These are phyloP conservation scores for Limnothrissa miodon DNA, from an alignment of 2,113 vertebrate genomes.

Conservation along the genomic window DNA sequence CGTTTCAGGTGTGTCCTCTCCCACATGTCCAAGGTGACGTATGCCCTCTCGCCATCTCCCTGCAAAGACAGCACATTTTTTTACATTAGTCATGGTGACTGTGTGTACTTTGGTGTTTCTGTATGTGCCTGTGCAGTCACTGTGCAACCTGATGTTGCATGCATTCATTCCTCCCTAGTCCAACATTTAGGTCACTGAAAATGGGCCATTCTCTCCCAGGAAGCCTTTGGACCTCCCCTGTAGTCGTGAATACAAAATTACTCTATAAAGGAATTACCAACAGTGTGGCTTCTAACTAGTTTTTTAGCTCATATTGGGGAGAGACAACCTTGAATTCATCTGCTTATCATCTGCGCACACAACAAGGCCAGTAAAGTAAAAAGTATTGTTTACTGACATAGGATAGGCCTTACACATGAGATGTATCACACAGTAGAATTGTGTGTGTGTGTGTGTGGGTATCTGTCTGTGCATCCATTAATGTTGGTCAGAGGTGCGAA, in stretches of 20 bases:
- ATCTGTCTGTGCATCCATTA: background rate
- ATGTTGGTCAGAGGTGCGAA: background rate
- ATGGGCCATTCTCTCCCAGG: too few species aligned
- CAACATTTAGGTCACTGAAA: background rate
- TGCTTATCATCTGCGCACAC: too few species aligned
- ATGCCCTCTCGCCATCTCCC: constrained; percentile 57
- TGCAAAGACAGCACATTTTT: constrained; percentile 54
- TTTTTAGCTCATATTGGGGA: too few species aligned
- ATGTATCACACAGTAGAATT: background rate
- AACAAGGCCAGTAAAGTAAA: too few species aligned
- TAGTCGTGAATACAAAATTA: too few species aligned
- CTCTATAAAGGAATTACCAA: too few species aligned
- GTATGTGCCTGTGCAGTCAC: background rate
- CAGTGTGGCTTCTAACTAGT: too few species aligned
- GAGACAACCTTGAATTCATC: too few species aligned
- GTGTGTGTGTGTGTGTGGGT: constrained; percentile 5
- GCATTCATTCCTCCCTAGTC: background rate
- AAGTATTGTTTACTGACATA: too few species aligned
- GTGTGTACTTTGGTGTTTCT: background rate
- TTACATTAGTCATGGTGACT: background rate
- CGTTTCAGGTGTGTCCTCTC: constrained; percentile 70
- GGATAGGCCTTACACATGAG: too few species aligned
- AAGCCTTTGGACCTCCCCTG: too few species aligned
- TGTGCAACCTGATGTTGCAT: constrained; percentile 10
- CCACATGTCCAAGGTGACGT: constrained; percentile 60